Conservation (phyloP, 2,113 vertebrate species). For the Nyctibius bracteatus region DNA sequence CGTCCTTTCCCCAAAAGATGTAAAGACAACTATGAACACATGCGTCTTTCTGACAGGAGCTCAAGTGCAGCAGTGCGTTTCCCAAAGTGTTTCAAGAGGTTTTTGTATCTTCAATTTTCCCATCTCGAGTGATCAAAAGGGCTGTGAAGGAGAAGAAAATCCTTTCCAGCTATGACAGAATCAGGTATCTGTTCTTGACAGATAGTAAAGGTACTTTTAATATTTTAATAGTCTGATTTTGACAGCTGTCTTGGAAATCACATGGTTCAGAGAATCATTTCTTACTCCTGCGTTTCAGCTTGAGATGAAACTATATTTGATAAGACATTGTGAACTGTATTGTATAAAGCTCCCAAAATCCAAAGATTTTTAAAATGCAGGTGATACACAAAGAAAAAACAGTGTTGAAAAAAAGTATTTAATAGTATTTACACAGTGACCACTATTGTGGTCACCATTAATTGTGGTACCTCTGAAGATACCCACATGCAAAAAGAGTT, state of each 20-base stretch:
- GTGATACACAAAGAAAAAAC: neutral
- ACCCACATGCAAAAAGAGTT: neutral
- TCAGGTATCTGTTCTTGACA: neutral
- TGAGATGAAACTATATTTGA: neutral
- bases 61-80: neutral
- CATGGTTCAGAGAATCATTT: neutral
- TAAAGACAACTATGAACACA: neutral
- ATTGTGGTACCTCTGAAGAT: neutral
- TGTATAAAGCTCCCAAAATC: neutral
- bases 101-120: neutral
- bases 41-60: neutral
- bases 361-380: neutral
- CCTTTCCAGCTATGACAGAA: neutral
- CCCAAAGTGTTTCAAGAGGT: neutral
- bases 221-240: neutral
- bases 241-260: neutral
- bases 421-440: neutral
- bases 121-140: neutral
- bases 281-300: neutral
- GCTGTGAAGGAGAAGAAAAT: neutral
- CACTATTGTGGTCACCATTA: neutral
- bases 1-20: neutral
- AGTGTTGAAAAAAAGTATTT: neutral
- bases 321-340: too few species aligned
- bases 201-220: neutral